These are phyloP conservation scores for Dendrocincla tyrannina DNA, from an alignment of 2,797 vertebrate genomes.

Conservation along the genomic window DNA sequence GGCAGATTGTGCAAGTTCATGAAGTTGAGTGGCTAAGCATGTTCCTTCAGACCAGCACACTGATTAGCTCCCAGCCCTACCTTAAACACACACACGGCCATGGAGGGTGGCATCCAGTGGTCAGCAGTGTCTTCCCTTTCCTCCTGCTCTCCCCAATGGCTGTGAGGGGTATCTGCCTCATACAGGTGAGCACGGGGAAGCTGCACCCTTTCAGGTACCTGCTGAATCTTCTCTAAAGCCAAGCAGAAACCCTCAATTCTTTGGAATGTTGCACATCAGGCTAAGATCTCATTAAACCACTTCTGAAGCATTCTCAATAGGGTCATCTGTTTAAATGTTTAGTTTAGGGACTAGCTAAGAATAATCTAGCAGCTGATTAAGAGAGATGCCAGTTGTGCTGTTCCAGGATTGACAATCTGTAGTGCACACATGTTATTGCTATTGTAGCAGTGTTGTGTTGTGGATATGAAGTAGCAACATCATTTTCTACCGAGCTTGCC, in stretches of 20 bases:
- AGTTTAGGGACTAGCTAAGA: slow-evolving; percentile 1
- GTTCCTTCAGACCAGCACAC: neutral
- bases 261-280: neutral
- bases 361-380: slow-evolving; percentile 10
- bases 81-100: neutral
- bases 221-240: neutral
- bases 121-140: neutral
- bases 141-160: neutral
- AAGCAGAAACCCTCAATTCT: neutral
- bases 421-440: neutral
- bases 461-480: slow-evolving; percentile 9
- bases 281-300: neutral
- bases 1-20: neutral
- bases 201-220: neutral
- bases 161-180: neutral
- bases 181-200: accelerated
- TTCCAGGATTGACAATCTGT: slow-evolving; percentile 21
- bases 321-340: neutral
- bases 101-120: neutral
- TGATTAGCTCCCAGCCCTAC: neutral
- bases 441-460: neutral
- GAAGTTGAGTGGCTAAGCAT: neutral
- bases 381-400: neutral
- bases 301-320: neutral
- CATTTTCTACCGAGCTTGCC: neutral